Evolutionary conservation across 1,140 invertebrate species (phyloP).

Genomic region (Orchesella cincta): DNA sequence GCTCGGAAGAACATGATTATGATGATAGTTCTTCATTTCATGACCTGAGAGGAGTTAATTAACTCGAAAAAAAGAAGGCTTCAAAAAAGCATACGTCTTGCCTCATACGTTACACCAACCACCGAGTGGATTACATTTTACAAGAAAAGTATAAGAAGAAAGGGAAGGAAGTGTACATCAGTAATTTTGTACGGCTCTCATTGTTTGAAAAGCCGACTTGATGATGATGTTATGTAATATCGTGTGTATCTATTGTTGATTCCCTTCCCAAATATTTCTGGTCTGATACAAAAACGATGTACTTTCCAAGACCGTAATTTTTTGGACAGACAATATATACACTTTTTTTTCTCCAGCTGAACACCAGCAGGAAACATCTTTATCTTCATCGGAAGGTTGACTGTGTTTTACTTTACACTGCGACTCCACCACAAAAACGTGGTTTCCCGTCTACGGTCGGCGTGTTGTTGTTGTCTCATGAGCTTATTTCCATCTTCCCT

Average conservation of each 20-base stretch:
- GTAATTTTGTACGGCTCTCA: constrained; percentile 38
- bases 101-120: background rate
- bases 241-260: background rate
- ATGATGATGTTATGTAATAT: constrained; percentile 21
- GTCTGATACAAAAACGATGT: background rate
- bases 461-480: constrained; percentile 17
- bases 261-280: constrained; percentile 7
- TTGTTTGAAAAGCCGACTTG: constrained; percentile 28
- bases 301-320: background rate
- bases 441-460: constrained; percentile 12
- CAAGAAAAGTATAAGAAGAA: background rate
- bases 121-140: background rate
- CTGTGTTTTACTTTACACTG: background rate
- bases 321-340: background rate
- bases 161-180: constrained; percentile 45
- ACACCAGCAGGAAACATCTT: constrained; percentile 21
- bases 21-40: constrained; percentile 24
- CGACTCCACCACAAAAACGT: constrained; percentile 24
- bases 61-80: constrained; percentile 2
- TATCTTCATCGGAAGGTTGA: constrained; percentile 12
- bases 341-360: background rate
- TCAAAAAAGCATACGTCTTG: background rate
- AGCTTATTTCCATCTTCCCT: constrained; percentile 24
- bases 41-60: constrained; percentile 27
- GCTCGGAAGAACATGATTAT: constrained; percentile 8